These are phyloP conservation scores for Oxyscelio sp. DNA, from an alignment of 2,888 invertebrate species.

Conservation along the genomic window DNA sequence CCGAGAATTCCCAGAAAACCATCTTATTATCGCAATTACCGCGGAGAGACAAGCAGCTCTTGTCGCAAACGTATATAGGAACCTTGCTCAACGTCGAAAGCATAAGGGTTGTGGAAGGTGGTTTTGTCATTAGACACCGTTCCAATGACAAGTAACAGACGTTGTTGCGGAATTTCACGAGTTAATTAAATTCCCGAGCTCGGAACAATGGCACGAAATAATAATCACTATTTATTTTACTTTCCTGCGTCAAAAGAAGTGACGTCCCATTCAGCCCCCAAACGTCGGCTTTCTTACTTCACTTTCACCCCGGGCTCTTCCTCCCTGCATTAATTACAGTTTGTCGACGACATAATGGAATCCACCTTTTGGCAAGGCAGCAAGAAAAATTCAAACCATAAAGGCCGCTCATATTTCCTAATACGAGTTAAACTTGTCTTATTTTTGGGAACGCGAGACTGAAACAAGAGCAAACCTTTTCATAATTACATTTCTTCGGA, in stretches of 20 bases:
- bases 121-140: conserved; percentile 75
- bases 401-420: not conserved
- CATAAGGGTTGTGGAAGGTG: conserved; percentile 69
- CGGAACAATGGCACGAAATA: conserved; percentile 61
- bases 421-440: too few relatives aligned
- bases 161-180: conserved; percentile 73
- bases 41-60: conserved; percentile 70
- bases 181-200: conserved; percentile 72
- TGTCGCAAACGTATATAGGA: conserved; percentile 58
- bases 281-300: conserved; percentile 34
- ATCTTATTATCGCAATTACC: conserved; percentile 83
- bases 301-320: conserved; percentile 3
- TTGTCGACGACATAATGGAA: conserved; percentile 36
- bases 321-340: conserved; percentile 65
- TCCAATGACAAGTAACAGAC: conserved; percentile 76
- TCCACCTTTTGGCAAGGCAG: conserved; percentile 25
- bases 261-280: conserved; percentile 51
- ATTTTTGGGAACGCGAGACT: too few relatives aligned
- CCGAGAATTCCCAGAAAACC: conserved; percentile 76
- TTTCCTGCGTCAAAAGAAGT: conserved; percentile 51
- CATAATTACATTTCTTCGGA: conserved; percentile 38
- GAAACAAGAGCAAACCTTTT: too few relatives aligned
- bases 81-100: conserved; percentile 66
- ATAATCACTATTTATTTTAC: conserved; percentile 71
- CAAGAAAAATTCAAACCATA: conserved; percentile 23